phyloP scores from a whole-genome alignment of 2,888 invertebrate genomes.

The Dilophus febrilis region DNA sequence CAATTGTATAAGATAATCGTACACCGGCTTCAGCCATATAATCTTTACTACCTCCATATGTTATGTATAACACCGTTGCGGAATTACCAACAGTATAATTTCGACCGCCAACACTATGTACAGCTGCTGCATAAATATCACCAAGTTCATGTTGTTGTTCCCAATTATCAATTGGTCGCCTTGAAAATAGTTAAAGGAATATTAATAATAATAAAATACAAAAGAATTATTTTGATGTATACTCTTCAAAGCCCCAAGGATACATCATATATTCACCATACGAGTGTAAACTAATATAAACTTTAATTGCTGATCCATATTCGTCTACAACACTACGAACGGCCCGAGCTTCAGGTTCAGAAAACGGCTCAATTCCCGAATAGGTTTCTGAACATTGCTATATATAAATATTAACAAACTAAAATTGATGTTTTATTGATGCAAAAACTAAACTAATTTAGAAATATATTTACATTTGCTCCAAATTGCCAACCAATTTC shows the following conservation, averaged over 20 bases:
- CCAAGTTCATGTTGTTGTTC: constrained; percentile 4
- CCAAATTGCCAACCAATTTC: neutral
- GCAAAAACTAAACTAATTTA: too few relatives aligned
- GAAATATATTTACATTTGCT: neutral
- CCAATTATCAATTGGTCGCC: constrained; percentile 5
- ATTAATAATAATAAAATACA: too few relatives aligned
- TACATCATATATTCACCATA: constrained; percentile 30
- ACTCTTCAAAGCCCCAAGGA: constrained; percentile 29
- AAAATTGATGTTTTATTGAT: too few relatives aligned
- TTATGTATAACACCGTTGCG: constrained; percentile 28
- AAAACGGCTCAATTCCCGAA: constrained; percentile 22
- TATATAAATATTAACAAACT: too few relatives aligned
- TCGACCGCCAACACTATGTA: constrained; percentile 22
- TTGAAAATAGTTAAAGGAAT: too few relatives aligned
- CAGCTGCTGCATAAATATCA: constrained; percentile 22
- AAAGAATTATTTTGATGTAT: too few relatives aligned
- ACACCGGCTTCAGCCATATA: constrained; percentile 35
- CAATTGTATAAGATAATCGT: constrained; percentile 37
- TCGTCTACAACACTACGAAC: constrained; percentile 23
- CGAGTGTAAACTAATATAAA: constrained; percentile 28
- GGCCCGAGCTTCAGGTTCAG: constrained; percentile 21
- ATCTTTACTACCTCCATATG: constrained; percentile 40
- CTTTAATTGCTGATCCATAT: constrained; percentile 25
- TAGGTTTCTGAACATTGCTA: constrained; percentile 28
- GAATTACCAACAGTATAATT: constrained; percentile 33